Evolutionary conservation across 2,797 vertebrate species (phyloP), one percentile per base, ranked within the genome.

Genomic region (Distichodus sexfasciatus): DNA sequence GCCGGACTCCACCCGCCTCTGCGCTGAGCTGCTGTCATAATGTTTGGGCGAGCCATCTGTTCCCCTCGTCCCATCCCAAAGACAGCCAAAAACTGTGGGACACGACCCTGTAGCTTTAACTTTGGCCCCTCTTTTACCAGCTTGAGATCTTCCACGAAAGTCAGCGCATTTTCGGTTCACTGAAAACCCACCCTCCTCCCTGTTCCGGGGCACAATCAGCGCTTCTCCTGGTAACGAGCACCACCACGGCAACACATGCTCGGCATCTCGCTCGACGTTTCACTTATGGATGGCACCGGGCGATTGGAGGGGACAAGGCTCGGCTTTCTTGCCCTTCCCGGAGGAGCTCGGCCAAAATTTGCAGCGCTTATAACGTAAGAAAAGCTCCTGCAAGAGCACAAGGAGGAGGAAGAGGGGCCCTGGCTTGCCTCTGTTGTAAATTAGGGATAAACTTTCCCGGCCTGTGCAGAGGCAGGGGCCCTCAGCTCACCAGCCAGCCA

Each of bases 371-470:
- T 81, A 84, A 82, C 78, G 62, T 73, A 71, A 65, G 53, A 77
- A 76, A 28, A 68, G 59, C 62, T 44, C 28, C 64, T 84, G 82
- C 84, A 77, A 72, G 60, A 43, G 59, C 51, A 75, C 71, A 48
- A 50, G 72, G 69, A 36, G 35, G 21, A 60, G 67, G n/a, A n/a
- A n/a, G n/a, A n/a, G n/a, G n/a, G n/a, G n/a, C n/a, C n/a, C n/a
- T n/a, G n/a, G n/a, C n/a, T 55, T 76, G 63, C 73, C 84, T 81
- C 83, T 82, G 76, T 82, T 82, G 83, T 86, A 87, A 87, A 90
- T 86, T 86, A 87, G 77, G 87, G 86, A 88, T 89, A 86, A 86
- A 84, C 83, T 86, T 79, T 87, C 86, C 83, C 87, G 75, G 81
- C 79, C 84, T 71, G 78, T 67, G 81, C 76, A 78, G 81, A 83